Base-by-base conservation (phyloP, 2,888 invertebrate genomes). In the Phytoseiulus persimilis region DNA sequence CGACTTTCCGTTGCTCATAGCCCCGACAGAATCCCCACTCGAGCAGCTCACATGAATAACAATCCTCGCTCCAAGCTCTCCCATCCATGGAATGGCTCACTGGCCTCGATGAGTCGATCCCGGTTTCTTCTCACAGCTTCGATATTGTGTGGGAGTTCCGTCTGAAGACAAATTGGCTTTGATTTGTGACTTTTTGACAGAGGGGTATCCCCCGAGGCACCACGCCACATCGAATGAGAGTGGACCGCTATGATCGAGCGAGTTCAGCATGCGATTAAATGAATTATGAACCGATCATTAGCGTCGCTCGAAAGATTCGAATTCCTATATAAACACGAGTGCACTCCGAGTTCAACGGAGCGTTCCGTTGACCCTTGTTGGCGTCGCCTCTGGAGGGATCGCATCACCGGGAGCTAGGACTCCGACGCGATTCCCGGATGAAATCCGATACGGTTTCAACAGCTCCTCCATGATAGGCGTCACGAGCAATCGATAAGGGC, bases 211-310 rank as follows among this genome's bases (percentile, higher is more conserved):
- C 65, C 18, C 28, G 65, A 65, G 65, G 18, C 65, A 28, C 14
- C 28, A 65, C 65, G 65, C 65, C 65, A 28, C 23, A 65, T 65
- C 65, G 65, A 65, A 14, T 28, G 65, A 65, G 28, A 2, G 65
- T 23, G 9, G 65, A 23, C 65, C 14, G 18, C 65, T 65, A 65
- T 65, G 65, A 65, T 28, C 65, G 65, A 28, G 65, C 65, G 65
- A 65, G 65, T 11, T 23, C 65, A 28, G 65, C 65, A 28, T 28
- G 65, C 65, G 65, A 65, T 65, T 65, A 65, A 65, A 65, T 65
- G 65, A 65, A 65, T 65, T 65, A 65, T 65, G 65, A 65, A 65
- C 65, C 65, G 65, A 65, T 65, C 65, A 65, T 65, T 65, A 65
- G 65, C 65, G 65, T 18, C 65, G 65, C 65, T 28, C 28, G 65